These are phyloP conservation scores for Macrochelys suwanniensis DNA, from an alignment of 2,797 vertebrate genomes.

Conservation along the genomic window DNA sequence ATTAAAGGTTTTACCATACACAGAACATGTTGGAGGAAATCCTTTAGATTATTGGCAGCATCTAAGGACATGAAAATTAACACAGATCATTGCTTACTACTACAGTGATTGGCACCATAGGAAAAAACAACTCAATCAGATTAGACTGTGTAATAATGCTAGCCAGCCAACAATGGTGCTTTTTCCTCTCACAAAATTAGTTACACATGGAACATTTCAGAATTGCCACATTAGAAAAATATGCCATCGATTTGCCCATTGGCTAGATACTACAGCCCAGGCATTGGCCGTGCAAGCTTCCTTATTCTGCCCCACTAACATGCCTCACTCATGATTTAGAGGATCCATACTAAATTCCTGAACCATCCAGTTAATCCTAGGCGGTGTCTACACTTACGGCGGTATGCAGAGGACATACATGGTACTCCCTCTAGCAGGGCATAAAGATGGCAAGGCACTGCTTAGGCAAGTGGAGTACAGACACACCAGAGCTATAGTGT, in stretches of 20 bases:
- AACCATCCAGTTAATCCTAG: neutral
- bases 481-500: too few species aligned
- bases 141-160: neutral
- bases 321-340: neutral
- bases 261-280: neutral
- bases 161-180: neutral
- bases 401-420: too few species aligned
- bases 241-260: neutral
- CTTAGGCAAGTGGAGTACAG: too few species aligned
- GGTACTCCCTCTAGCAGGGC: too few species aligned
- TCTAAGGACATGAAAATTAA: slow-evolving; percentile 48
- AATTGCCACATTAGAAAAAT: neutral
- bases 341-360: neutral
- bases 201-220: neutral
- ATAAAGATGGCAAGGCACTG: too few species aligned
- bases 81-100: neutral
- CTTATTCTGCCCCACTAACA: neutral
- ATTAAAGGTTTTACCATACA: neutral
- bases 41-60: slow-evolving; percentile 42
- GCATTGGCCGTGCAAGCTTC: neutral
- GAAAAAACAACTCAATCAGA: neutral
- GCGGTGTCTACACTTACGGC: too few species aligned
- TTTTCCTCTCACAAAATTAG: neutral
- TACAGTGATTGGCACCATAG: neutral
- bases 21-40: slow-evolving; percentile 52